Evolutionary conservation across 2,113 vertebrate genomes (phyloP).

Genomic region (Perccottus glenii): DNA sequence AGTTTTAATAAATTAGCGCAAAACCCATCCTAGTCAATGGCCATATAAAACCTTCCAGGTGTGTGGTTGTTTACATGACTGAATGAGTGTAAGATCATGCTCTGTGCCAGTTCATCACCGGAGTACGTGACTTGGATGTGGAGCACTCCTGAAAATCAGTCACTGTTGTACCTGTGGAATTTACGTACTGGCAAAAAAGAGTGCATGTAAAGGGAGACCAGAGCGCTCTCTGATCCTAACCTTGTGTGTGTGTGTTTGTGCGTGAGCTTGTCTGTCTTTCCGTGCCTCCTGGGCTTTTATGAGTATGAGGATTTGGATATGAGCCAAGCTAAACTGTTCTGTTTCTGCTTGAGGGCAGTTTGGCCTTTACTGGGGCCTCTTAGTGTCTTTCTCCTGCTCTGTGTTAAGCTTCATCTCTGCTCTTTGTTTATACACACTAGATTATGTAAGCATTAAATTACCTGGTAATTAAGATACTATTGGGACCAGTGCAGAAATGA

Average conservation of each 20-base stretch:
- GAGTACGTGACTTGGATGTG: conserved; percentile 38
- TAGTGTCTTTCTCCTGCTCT: neutral
- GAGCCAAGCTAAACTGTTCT: conserved; percentile 65
- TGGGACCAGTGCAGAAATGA: conserved; percentile 1
- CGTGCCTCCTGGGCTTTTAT: conserved; percentile 45
- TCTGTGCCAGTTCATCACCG: conserved; percentile 40
- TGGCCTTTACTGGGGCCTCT: conserved; percentile 38
- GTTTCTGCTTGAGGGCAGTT: conserved; percentile 56
- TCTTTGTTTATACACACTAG: conserved; percentile 50
- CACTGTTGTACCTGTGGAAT: conserved; percentile 48
- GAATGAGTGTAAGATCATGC: conserved; percentile 15
- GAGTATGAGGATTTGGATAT: conserved; percentile 47
- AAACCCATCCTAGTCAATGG: conserved; percentile 40
- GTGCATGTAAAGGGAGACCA: conserved; percentile 26
- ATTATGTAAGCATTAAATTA: conserved; percentile 58
- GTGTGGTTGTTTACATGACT: conserved; percentile 11
- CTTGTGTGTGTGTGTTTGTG: conserved; percentile 24
- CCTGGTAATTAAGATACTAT: conserved; percentile 48
- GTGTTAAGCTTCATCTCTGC: conserved; percentile 28
- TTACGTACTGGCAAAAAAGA: conserved; percentile 33
- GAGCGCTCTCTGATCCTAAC: conserved; percentile 35
- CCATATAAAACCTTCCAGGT: conserved; percentile 58
- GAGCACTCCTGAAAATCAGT: conserved; percentile 46
- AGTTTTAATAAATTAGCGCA: conserved; percentile 55
- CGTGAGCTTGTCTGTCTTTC: neutral